A percentile compares a stretch with the other conserved stretches of the same genome.
These are phyloP conservation scores for Megamerina dolium DNA, from an alignment of 2,888 invertebrate species.

Conservation along the genomic window DNA sequence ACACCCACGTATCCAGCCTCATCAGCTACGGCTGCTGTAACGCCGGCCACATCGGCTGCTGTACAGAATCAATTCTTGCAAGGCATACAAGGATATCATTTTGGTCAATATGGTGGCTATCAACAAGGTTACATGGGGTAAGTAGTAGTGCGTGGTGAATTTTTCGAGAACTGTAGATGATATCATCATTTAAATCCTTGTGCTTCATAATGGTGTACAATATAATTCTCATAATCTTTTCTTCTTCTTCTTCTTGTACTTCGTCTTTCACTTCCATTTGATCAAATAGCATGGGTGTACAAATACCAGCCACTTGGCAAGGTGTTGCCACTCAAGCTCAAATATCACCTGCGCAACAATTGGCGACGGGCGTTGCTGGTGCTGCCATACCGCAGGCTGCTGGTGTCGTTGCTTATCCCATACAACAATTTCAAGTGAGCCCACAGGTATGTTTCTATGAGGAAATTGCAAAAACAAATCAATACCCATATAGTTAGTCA, in stretches of 20 bases:
- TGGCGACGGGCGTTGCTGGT: conserved; percentile 63
- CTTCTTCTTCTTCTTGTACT: conserved; percentile 4
- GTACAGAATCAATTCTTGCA: conserved; percentile 81
- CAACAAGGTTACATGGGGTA: conserved; percentile 92
- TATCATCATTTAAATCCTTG: no score
- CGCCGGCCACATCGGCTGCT: conserved; percentile 63
- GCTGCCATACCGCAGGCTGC: conserved; percentile 67
- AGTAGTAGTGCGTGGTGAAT: no score
- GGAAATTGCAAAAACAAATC: conserved; percentile 12
- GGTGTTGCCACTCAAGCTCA: conserved; percentile 70
- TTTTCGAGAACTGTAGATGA: no score
- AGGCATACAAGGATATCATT: conserved; percentile 81
- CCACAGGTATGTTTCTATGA: conserved; percentile 51
- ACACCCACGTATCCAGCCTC: conserved; percentile 60
- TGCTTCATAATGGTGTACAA: no score
- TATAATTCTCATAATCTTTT: no score
- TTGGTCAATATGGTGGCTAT: conserved; percentile 81
- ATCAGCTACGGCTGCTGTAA: conserved; percentile 54
- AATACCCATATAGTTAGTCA: no score
- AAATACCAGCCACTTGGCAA: conserved; percentile 73
- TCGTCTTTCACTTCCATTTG: conserved; percentile 4
- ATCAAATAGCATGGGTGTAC: conserved; percentile 69
- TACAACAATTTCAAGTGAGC: conserved; percentile 86
- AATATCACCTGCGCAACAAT: conserved; percentile 62
- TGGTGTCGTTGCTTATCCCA: conserved; percentile 81